Evolutionary conservation across 2,888 invertebrate species (phyloP).

Genomic region (Linnaemya vulpina): DNA sequence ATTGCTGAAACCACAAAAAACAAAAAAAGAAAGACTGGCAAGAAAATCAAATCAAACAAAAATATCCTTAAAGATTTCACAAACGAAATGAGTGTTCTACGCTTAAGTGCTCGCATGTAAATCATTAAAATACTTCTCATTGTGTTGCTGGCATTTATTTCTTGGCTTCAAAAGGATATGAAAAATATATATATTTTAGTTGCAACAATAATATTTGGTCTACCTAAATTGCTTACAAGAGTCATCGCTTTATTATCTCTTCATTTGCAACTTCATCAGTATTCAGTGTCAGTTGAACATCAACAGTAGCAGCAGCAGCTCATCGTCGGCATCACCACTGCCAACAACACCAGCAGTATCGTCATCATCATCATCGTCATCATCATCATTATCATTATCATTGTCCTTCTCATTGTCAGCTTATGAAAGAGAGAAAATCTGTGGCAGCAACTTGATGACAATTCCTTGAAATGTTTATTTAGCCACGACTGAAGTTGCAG

Average conservation of each 20-base stretch:
- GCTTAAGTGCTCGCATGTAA: not conserved
- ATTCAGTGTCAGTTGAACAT: constrained; percentile 41
- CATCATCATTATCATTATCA: not conserved
- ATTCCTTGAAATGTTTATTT: constrained; percentile 66
- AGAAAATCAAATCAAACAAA: not conserved
- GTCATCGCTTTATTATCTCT: constrained; percentile 39
- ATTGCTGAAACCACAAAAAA: constrained; percentile 22
- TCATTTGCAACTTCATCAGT: constrained; percentile 45
- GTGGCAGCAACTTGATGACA: constrained; percentile 61
- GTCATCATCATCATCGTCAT: not conserved
- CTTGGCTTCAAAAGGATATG: not conserved
- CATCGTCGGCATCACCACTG: constrained; percentile 1
- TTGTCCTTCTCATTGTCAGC: constrained; percentile 32
- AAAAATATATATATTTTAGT: constrained; percentile 2
- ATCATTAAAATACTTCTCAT: constrained; percentile 43
- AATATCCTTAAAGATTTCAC: not conserved
- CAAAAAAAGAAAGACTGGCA: not conserved
- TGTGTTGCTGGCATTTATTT: constrained; percentile 26
- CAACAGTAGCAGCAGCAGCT: constrained; percentile 4
- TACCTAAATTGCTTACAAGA: constrained; percentile 62
- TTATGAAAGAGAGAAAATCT: constrained; percentile 37
- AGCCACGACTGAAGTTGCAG: constrained; percentile 26
- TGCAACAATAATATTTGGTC: constrained; percentile 58
- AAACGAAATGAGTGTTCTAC: not conserved
- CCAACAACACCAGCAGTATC: not conserved